Conservation (phyloP, 1,140 invertebrate species). For the Hyposmocoma kahamanoa region DNA sequence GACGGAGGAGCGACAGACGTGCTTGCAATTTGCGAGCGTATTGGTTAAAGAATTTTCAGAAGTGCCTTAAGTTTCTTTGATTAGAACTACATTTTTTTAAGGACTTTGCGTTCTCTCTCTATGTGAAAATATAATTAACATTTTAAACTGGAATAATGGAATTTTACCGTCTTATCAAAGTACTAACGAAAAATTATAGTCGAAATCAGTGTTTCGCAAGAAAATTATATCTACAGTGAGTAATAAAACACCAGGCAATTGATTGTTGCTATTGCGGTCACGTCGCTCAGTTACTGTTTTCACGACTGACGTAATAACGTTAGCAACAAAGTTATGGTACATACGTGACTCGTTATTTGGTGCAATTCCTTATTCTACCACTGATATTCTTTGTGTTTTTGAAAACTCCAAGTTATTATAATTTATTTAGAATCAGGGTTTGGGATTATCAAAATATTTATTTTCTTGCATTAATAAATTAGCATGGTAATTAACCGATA, state of each 20-base stretch:
- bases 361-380: constrained; percentile 20
- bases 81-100: too few relatives aligned
- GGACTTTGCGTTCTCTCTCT: too few relatives aligned
- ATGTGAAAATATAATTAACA: too few relatives aligned
- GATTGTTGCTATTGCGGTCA: constrained; percentile 67
- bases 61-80: too few relatives aligned
- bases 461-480: too few relatives aligned
- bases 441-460: too few relatives aligned
- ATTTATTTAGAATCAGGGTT: too few relatives aligned
- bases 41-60: not conserved
- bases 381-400: constrained; percentile 21
- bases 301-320: constrained; percentile 68
- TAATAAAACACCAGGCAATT: constrained; percentile 60
- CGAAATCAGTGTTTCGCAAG: constrained; percentile 39
- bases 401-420: not conserved
- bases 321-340: constrained; percentile 63
- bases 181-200: not conserved
- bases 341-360: constrained; percentile 53
- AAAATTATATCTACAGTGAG: constrained; percentile 23
- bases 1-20: constrained; percentile 2
- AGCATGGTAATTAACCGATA: too few relatives aligned
- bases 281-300: constrained; percentile 69
- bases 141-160: too few relatives aligned
- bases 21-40: constrained; percentile 3
- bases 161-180: too few relatives aligned